These are phyloP conservation scores for Syritta pipiens DNA, from an alignment of 2,888 invertebrate genomes.

Conservation along the genomic window DNA sequence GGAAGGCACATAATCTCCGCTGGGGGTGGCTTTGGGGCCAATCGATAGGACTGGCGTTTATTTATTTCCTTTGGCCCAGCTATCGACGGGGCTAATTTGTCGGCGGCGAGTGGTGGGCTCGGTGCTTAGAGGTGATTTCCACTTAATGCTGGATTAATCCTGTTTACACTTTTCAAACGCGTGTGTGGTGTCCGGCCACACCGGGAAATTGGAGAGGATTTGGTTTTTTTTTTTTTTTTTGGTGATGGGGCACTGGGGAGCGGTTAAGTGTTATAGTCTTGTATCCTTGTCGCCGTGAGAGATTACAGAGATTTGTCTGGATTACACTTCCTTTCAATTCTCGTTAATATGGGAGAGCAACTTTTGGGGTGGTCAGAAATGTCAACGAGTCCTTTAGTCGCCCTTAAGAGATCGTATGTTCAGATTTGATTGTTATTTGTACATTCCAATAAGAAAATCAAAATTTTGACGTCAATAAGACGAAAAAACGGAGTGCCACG, in stretches of 20 bases:
- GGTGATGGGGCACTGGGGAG: not conserved
- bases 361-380: no score
- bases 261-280: no score
- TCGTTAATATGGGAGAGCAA: no score
- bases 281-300: not conserved
- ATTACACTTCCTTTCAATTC: conserved; percentile 29
- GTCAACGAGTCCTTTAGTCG: no score
- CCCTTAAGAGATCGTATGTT: no score
- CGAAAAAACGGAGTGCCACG: no score
- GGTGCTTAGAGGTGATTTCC: conserved; percentile 22
- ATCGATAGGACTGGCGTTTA: conserved; percentile 3
- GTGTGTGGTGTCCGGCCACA: no score
- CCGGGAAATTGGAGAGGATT: no score
- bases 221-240: not conserved
- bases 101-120: not conserved
- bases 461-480: no score
- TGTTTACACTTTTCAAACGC: conserved; percentile 17
- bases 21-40: conserved; percentile 15
- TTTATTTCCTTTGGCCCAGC: conserved; percentile 2
- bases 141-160: conserved; percentile 37
- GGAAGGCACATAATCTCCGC: conserved; percentile 20
- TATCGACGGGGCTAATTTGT: conserved; percentile 35
- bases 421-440: no score
- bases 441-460: no score
- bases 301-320: conserved; percentile 20